These are phyloP conservation scores for Eristalinus aeneus DNA, from an alignment of 2,888 invertebrate species.

Conservation along the genomic window DNA sequence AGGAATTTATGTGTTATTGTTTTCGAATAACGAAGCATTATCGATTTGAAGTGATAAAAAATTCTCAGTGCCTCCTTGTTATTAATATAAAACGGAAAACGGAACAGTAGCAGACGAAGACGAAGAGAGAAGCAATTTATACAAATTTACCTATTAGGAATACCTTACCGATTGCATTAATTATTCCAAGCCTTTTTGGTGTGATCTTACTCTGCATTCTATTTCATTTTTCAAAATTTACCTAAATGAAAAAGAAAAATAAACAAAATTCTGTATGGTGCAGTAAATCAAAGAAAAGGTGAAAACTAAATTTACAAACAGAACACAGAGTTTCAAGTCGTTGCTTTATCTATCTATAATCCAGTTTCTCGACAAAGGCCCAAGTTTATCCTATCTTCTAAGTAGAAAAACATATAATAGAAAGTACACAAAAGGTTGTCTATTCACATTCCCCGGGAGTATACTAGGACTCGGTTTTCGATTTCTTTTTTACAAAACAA, in stretches of 20 bases:
- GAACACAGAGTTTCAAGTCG: conserved; percentile 60
- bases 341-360: conserved; percentile 65
- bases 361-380: conserved; percentile 20
- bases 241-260: neutral
- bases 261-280: neutral
- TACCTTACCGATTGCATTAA: neutral
- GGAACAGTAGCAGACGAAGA: neutral
- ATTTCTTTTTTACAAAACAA: conserved; percentile 24
- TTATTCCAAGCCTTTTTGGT: neutral
- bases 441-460: conserved; percentile 18
- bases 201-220: neutral
- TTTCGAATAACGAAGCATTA: conserved; percentile 37
- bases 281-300: neutral
- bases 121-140: neutral
- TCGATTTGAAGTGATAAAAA: conserved; percentile 64
- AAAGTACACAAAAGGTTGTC: conserved; percentile 1
- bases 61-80: conserved; percentile 61
- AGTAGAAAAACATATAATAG: neutral
- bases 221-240: neutral
- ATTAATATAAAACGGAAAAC: neutral
- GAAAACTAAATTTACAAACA: conserved; percentile 15
- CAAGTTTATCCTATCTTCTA: conserved; percentile 21
- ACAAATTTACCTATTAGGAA: neutral
- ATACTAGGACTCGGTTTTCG: conserved; percentile 4
- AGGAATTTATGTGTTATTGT: conserved; percentile 11